These are phyloP conservation scores for Drosophila sp. DNA, from an alignment of 1,140 invertebrate genomes.

Conservation along the genomic window DNA sequence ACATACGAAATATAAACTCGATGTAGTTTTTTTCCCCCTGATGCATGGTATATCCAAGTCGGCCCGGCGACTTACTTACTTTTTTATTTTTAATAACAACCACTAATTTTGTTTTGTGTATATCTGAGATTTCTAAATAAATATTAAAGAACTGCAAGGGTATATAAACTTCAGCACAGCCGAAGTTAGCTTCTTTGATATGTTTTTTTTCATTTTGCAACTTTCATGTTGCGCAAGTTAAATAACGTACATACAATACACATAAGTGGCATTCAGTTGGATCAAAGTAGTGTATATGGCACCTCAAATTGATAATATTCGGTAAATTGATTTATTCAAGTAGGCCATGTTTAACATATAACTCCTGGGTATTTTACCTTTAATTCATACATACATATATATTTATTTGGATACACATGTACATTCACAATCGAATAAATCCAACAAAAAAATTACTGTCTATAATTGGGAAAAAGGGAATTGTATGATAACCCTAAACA, in stretches of 20 bases:
- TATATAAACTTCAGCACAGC: no score
- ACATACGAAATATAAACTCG: no score
- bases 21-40: no score
- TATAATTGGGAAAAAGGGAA: background rate
- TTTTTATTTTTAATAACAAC: no score
- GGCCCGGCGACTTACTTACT: no score
- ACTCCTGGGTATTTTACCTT: background rate
- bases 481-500: background rate
- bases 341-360: constrained; percentile 3
- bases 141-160: no score
- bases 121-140: no score
- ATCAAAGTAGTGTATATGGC: background rate
- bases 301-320: background rate
- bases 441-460: background rate
- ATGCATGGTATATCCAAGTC: no score
- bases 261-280: background rate
- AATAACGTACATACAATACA: constrained; percentile 4
- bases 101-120: no score
- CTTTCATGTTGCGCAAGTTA: background rate
- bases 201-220: background rate
- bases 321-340: constrained; percentile 2
- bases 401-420: background rate
- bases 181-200: no score
- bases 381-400: background rate
- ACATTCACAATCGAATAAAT: background rate